Evolutionary conservation across 1,140 invertebrate species (phyloP), one percentile per base, ranked within the genome.

Genomic region (Helicoverpa zea): DNA sequence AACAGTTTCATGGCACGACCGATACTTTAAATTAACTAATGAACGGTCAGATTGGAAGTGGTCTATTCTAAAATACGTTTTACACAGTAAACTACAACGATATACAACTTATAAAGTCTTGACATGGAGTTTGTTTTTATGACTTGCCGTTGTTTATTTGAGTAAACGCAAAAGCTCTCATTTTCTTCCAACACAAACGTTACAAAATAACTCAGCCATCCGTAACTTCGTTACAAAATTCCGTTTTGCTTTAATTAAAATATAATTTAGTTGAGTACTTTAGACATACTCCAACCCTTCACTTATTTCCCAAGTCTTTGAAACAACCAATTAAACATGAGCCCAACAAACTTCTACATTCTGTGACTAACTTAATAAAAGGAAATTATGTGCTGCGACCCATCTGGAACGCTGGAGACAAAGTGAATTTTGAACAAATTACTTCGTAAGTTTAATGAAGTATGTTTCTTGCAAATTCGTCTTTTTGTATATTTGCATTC

Each of bases 391-490:
- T 90, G 83, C 91, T 89, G 91, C 87, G 89, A 88, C 89, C 91
- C 91, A 92, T 90, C 91, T 93, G 91, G 87, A 86, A 84, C 81
- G 81, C 76, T 87, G 85, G 86, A 90, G 92, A 90, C 91, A 92
- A 92, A 94, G 89, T 93, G 90, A 93, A 92, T 89, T 93, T 92
- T 93, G 88, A 92, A 90, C 88, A 91, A 92, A 94, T 91, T 93
- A 92, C 84, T 91, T 91, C 83, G 81, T 83, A 91, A 94, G 86
- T 94, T 94, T 92, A 92, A 92, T 91, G 89, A 89, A 89, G 87
- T 89, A 87, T 82, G 86, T 84, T 87, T 86, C 85, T 83, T 81
- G 23, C 75, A 75, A 88, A 83, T 86, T 87, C 82, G 83, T 86
- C 86, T 87, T 56, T 72, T 61, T 61, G 35, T 30, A 29, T 59